Base-by-base conservation (phyloP, 30 jellyfish, hydroid and myxozoan species). In the Catostylus mosaicus region DNA sequence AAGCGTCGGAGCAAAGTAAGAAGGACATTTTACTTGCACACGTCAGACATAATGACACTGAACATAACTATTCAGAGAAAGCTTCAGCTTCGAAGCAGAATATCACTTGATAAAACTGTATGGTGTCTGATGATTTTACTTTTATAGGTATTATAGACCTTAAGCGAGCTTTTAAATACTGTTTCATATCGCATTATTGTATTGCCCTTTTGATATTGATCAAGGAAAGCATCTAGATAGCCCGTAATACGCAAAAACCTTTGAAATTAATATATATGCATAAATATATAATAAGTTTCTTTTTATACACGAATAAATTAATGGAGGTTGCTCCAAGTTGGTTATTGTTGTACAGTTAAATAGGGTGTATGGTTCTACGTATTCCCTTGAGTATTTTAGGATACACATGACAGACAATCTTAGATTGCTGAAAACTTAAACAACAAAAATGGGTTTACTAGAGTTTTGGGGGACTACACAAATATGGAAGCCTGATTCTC, bases 161-260 rank as follows among this genome's bases (percentile, higher is more conserved):
- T 30, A 76, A 76, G 77, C 77, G 62, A 76, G 76, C 77, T 76
- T 76, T 76, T 76, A 60, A 56, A 76, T 76, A 33, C 52, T 56
- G 36, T 57, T 76, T 57, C 88, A 50, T 60, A 76, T 38, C 43
- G 70, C 66, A 60, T 76, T 14, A 59, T 54, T 76, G 78, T 76
- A 76, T 54, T 76, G 78, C 33, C 69, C 71, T 74, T 74, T 74
- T 52, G 85, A 74, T 60, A 76, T 38, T 56, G 67, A 60, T 62
- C 54, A 62, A 61, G 45, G 88, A 57, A 62, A 76, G 37, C 78
- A 62, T 30, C 85, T 74, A 2, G 88, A 76, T 57, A 76, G 76
- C 88, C 88, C 75, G 88, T 45, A 38, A 60, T 59, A 62, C 57
- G 88, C 88, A 76, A 35, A 54, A 69, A 57, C 88, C 72, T 76